A percentile compares a stretch with the other conserved stretches of the same genome.
These are phyloP conservation scores for Stratiomys singularior DNA, from an alignment of 2,888 invertebrate genomes.

Conservation along the genomic window DNA sequence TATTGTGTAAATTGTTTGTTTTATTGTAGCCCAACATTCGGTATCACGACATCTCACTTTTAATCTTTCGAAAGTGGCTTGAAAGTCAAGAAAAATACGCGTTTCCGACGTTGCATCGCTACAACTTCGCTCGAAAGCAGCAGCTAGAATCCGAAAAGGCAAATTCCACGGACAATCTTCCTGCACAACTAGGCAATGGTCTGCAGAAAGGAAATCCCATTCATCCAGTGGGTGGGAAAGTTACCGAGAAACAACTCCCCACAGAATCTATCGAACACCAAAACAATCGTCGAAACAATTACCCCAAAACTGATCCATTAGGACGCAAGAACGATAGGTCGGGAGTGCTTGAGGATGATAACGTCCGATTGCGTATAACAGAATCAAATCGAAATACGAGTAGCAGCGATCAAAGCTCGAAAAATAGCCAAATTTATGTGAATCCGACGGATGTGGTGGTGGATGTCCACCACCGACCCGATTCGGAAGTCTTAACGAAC, in stretches of 20 bases:
- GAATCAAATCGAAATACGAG: slow-evolving; percentile 41
- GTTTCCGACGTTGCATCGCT: slow-evolving; percentile 55
- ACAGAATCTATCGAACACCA: not conserved
- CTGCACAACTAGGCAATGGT: slow-evolving; percentile 48
- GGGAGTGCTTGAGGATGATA: not conserved
- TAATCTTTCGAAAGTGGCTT: slow-evolving; percentile 56
- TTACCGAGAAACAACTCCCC: not conserved
- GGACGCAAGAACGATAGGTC: not conserved
- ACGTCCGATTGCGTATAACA: slow-evolving; percentile 7
- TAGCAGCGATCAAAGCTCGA: slow-evolving; percentile 22
- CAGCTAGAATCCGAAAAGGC: not conserved
- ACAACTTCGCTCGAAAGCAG: slow-evolving; percentile 34
- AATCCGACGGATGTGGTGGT: slow-evolving; percentile 38
- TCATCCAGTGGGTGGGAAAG: slow-evolving; percentile 48
- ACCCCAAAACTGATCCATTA: not conserved
- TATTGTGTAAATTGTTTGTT: not conserved
- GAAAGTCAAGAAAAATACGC: slow-evolving; percentile 55
- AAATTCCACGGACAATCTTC: slow-evolving; percentile 28
- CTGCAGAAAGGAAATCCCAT: slow-evolving; percentile 52
- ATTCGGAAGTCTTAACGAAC: slow-evolving; percentile 21
- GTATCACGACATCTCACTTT: slow-evolving; percentile 55
- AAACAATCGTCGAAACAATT: not conserved
- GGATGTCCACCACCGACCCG: slow-evolving; percentile 47
- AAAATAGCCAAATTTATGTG: slow-evolving; percentile 9
- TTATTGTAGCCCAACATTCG: slow-evolving; percentile 55